Conservation (phyloP, 1,140 invertebrate species). For the Drosophila tsacasi region DNA sequence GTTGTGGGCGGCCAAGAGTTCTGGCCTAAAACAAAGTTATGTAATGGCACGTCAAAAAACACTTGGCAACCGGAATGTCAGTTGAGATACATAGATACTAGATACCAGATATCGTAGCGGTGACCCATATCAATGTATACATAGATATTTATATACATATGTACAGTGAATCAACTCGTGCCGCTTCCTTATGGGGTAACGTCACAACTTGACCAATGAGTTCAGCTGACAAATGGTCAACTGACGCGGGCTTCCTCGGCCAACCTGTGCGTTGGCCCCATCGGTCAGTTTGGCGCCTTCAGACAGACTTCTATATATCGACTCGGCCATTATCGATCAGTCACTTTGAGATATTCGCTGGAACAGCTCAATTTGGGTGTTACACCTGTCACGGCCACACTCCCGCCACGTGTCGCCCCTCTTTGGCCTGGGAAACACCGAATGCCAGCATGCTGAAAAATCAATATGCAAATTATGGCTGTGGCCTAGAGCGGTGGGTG, state of each 20-base stretch:
- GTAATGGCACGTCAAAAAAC: constrained; percentile 65
- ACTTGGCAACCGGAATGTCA: constrained; percentile 51
- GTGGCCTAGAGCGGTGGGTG: background rate
- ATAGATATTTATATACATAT: background rate
- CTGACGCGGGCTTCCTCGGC: constrained; percentile 37
- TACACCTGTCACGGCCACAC: constrained; percentile 42
- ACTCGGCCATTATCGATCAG: constrained; percentile 34
- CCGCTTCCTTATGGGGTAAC: constrained; percentile 39
- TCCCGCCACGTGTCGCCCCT: constrained; percentile 38
- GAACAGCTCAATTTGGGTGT: constrained; percentile 42
- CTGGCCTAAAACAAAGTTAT: constrained; percentile 62
- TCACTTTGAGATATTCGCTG: constrained; percentile 3
- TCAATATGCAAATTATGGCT: constrained; percentile 57
- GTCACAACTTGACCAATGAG: constrained; percentile 23
- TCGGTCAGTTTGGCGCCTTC: constrained; percentile 25
- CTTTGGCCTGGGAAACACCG: background rate
- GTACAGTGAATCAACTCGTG: constrained; percentile 25
- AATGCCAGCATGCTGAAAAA: constrained; percentile 54
- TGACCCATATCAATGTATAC: constrained; percentile 42
- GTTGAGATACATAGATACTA: constrained; percentile 33
- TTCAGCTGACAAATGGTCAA: constrained; percentile 78
- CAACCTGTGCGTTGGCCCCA: background rate
- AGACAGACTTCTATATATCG: constrained; percentile 19
- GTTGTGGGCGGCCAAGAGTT: constrained; percentile 34
- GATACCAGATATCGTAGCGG: constrained; percentile 47